Conservation (phyloP, 1,140 invertebrate genomes). For the Panagrolaimus sp. region DNA sequence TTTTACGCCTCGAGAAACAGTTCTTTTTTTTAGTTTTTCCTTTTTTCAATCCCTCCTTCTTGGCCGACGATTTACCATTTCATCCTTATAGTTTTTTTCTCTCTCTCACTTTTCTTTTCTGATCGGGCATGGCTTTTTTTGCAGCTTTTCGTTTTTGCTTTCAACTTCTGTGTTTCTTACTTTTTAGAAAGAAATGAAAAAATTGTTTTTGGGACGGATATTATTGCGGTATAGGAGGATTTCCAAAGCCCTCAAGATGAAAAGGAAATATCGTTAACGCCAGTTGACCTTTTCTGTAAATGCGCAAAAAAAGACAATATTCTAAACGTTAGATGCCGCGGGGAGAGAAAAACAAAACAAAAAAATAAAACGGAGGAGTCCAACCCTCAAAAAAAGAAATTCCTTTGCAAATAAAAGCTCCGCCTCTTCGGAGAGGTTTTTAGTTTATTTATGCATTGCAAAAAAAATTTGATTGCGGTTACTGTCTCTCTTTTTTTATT, state of each 20-base stretch:
- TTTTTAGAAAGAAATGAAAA: neutral
- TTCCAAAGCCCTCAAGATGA: too few species aligned
- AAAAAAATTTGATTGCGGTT: neutral
- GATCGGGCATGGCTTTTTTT: too few species aligned
- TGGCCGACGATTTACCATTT: neutral
- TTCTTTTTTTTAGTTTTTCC: neutral
- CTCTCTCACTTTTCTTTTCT: neutral
- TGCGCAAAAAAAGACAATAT: neutral
- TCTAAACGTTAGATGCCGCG: neutral
- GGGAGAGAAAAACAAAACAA: neutral
- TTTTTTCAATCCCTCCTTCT: constrained; percentile 9
- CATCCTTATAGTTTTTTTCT: neutral
- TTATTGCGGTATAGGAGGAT: too few species aligned
- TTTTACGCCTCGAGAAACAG: constrained; percentile 1
- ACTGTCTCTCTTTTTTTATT: constrained; percentile 9
- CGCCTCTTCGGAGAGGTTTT: too few species aligned
- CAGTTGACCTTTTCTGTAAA: constrained; percentile 8
- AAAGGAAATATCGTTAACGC: neutral
- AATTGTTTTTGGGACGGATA: too few species aligned
- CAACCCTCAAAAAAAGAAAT: too few species aligned
- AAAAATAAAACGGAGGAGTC: too few species aligned
- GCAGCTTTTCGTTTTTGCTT: neutral
- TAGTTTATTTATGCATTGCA: too few species aligned
- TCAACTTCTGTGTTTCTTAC: neutral
- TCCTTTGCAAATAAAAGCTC: too few species aligned